A percentile compares a stretch with the other conserved stretches of the same genome.
phyloP scores from a whole-genome alignment of 2,797 vertebrate genomes.

The Cichlasoma orientale region DNA sequence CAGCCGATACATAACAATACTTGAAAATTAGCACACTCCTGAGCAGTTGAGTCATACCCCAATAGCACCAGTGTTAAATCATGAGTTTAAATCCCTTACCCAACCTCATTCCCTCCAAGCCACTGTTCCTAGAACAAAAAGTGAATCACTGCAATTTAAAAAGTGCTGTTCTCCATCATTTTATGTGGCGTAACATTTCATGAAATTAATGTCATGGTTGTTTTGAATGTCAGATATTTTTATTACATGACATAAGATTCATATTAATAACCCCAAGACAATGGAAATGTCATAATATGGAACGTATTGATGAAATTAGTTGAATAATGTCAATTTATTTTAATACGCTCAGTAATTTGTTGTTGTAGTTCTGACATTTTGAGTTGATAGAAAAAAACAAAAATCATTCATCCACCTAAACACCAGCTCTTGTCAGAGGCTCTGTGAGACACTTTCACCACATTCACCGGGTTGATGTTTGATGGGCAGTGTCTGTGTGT shows the following conservation, averaged over 20 bases:
- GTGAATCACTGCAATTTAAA: neutral
- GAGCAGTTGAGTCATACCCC: too few relatives aligned
- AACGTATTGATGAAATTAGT: neutral
- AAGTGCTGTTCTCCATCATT: neutral
- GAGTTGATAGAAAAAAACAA: neutral
- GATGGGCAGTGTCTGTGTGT: neutral
- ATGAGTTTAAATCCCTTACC: too few relatives aligned
- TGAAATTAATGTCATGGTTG: neutral
- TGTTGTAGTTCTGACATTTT: neutral
- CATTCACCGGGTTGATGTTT: neutral
- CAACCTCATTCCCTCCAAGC: too few relatives aligned
- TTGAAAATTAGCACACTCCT: too few relatives aligned
- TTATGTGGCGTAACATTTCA: neutral
- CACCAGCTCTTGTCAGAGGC: neutral
- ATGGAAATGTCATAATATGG: neutral
- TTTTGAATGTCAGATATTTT: neutral
- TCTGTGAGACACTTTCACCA: neutral
- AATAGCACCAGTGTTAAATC: too few relatives aligned
- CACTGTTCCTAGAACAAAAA: neutral
- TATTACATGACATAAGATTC: neutral
- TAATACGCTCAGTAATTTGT: neutral
- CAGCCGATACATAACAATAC: too few relatives aligned
- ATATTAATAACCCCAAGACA: neutral
- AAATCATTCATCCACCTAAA: too few relatives aligned
- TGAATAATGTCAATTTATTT: neutral